A percentile compares a stretch with the other conserved stretches of the same genome.
Conservation (phyloP, 92 coral and sea anemone species). For the Umimayanthus chanpuru region DNA sequence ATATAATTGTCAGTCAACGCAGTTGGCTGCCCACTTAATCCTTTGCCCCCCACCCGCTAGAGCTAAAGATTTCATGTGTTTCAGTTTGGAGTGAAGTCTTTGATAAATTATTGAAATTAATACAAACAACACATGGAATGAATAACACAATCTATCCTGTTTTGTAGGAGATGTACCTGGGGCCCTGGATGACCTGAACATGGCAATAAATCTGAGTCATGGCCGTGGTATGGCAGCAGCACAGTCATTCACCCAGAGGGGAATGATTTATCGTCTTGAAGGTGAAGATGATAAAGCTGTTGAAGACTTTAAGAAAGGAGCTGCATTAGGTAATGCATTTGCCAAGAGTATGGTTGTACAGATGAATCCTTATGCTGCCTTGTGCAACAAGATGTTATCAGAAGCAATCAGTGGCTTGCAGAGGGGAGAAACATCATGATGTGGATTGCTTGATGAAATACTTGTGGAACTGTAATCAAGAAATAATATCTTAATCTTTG, state of each 20-base stretch:
- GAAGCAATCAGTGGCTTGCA: slow-evolving; percentile 76
- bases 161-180: slow-evolving; percentile 69
- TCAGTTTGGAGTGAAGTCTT: no score
- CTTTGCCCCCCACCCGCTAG: no score
- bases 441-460: not conserved
- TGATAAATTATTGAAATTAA: no score
- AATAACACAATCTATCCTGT: no score
- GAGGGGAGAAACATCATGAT: slow-evolving; percentile 36
- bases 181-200: slow-evolving; percentile 87
- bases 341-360: slow-evolving; percentile 92
- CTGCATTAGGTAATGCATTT: slow-evolving; percentile 86
- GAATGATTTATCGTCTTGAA: slow-evolving; percentile 78
- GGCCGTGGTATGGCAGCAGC: slow-evolving; percentile 79
- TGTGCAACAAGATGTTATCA: slow-evolving; percentile 94
- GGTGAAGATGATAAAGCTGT: slow-evolving; percentile 77
- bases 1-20: no score
- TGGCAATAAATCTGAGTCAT: slow-evolving; percentile 75
- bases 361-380: slow-evolving; percentile 97
- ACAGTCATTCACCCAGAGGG: slow-evolving; percentile 96
- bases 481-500: no score
- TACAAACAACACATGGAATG: no score
- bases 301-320: slow-evolving; percentile 81
- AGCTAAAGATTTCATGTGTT: no score
- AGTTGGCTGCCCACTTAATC: no score
- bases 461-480: not conserved